Conservation (phyloP, 2,113 vertebrate species). For the Euleptes europaea region DNA sequence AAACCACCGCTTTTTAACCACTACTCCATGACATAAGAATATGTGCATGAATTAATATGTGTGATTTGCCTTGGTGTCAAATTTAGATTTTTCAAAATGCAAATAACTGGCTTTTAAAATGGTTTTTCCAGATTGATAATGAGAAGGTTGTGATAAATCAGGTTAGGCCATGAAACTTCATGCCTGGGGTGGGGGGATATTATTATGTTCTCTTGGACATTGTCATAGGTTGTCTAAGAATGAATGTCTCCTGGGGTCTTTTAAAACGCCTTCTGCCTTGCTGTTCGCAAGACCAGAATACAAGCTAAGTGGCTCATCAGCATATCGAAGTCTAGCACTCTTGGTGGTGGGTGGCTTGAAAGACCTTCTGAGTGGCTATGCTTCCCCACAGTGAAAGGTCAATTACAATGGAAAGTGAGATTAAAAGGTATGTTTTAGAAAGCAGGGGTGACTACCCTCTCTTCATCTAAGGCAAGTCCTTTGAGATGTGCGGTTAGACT, state of each 20-base stretch:
- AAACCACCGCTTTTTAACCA: no score
- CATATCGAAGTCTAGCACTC: background rate
- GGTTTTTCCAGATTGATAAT: background rate
- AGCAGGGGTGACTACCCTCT: background rate
- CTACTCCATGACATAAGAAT: background rate
- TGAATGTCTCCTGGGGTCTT: background rate
- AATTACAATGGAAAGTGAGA: conserved; percentile 1
- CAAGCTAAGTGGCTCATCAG: background rate
- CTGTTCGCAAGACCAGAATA: background rate
- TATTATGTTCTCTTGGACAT: no score
- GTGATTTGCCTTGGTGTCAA: background rate
- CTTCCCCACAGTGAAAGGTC: background rate
- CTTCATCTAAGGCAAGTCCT: background rate
- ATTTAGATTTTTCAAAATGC: background rate
- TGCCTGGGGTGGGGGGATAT: background rate
- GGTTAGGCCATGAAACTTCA: background rate
- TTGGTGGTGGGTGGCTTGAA: background rate
- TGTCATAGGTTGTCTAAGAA: background rate
- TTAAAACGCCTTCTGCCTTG: background rate
- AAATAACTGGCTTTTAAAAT: background rate
- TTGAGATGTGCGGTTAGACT: background rate
- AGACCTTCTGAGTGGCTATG: conserved; percentile 2
- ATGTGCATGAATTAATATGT: background rate
- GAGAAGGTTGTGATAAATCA: background rate
- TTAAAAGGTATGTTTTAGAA: background rate